Evolutionary conservation across 2,797 vertebrate species (phyloP), one percentile per base, ranked within the genome.

Genomic region (Pipistrellus pygmaeus): DNA sequence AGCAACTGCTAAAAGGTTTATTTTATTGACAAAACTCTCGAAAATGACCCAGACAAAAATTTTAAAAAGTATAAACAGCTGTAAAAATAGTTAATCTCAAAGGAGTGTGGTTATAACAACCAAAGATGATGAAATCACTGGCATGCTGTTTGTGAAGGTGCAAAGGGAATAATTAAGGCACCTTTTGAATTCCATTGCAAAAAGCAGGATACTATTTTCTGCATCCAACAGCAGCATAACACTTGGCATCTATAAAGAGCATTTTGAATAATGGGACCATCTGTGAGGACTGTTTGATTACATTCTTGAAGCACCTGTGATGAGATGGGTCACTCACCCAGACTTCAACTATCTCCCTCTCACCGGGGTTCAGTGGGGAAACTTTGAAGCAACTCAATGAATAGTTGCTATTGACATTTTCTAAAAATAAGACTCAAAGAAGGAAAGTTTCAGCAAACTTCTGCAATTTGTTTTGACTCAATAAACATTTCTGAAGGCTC

Each of bases 321-420:
- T 97, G 96, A 97, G 88, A 95, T 41, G 69, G 97, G 96, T 97
- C 96, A 96, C 27, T 96, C 95, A 96, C 95, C 96, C 32, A 62
- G 93, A 95, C 84, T 85, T 93, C 91, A 94, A 51, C 84, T 93
- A 62, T 90, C 57, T 97, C 93, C 95, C 84, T 87, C 81, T 95
- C 72, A 66, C 96, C 68, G 64, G 21, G 89, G 27, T 93, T 94
- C 51, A 75, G 77, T 0, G 1, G 30, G 91, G 35, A 11, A 88
- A 87, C 96, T 97, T 95, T 97, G 96, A 97, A 96, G 94, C 77
- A 90, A 94, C 32, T 82, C 85, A 95, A 90, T 94, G 96, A 96
- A 92, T 83, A 95, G 38, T 32, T 75, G 25, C 76, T 91, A 91
- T 90, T 97, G 96, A 94, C 96, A 96, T 96, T 96, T 97, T 96